phyloP scores from a whole-genome alignment of 2,113 vertebrate species.

The Globicephala melas region DNA sequence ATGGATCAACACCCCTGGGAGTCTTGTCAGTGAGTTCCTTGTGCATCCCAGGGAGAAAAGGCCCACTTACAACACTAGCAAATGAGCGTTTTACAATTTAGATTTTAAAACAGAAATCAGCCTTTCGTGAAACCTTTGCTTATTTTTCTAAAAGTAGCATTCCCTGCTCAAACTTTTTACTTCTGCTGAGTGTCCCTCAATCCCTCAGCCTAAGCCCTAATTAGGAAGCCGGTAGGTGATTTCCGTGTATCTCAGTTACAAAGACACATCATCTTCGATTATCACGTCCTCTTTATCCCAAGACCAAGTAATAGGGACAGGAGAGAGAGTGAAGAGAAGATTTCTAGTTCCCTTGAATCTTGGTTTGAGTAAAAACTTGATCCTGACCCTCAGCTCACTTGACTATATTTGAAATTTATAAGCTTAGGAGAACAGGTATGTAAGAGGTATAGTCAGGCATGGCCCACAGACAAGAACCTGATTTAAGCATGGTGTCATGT shows the following conservation, averaged over 20 bases:
- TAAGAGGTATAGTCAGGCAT: slow-evolving; percentile 64
- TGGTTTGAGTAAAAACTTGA: background rate
- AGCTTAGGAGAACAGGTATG: slow-evolving; percentile 31
- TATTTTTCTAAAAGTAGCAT: background rate
- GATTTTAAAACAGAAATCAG: slow-evolving; percentile 35
- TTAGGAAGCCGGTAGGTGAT: background rate
- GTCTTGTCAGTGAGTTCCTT: slow-evolving; percentile 48
- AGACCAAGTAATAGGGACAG: background rate
- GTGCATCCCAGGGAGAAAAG: slow-evolving; percentile 33
- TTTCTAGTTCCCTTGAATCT: background rate
- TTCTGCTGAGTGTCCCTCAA: background rate
- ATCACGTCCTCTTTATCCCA: background rate
- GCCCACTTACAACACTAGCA: slow-evolving; percentile 42
- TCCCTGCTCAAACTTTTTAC: background rate
- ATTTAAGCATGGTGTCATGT: slow-evolving; percentile 70
- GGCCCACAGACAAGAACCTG: slow-evolving; percentile 59
- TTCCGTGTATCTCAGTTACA: background rate
- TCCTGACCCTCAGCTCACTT: slow-evolving; percentile 52
- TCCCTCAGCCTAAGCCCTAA: background rate
- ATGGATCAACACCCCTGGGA: background rate
- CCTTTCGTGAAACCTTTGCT: slow-evolving; percentile 46
- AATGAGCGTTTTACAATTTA: slow-evolving; percentile 44
- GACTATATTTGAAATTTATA: background rate
- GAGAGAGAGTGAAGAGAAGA: background rate
- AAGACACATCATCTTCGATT: background rate